Evolutionary conservation across 2,888 invertebrate genomes (phyloP).

Genomic region (Caenorhabditis virilis): DNA sequence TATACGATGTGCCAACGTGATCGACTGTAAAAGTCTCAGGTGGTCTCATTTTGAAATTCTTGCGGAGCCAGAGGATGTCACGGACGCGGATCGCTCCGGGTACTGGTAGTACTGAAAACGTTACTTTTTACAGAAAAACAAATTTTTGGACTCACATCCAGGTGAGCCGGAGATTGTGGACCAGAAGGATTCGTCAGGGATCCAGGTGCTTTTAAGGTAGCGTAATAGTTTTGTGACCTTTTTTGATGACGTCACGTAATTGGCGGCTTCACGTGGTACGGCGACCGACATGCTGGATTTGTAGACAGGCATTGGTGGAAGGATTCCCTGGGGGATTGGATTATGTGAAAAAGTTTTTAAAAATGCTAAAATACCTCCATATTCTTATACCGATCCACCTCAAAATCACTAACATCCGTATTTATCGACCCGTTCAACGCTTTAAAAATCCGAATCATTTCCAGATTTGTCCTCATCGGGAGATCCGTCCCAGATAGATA

Average conservation of each 20-base stretch:
- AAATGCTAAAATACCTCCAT: conserved; percentile 30
- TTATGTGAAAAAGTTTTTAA: background rate
- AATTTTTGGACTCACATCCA: conserved; percentile 15
- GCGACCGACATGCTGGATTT: conserved; percentile 53
- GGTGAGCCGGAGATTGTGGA: conserved; percentile 43
- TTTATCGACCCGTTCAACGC: conserved; percentile 51
- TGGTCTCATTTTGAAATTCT: conserved; percentile 29
- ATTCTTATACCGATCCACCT: conserved; percentile 40
- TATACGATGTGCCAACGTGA: conserved; percentile 39
- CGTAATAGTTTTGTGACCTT: conserved; percentile 31
- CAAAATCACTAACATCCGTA: conserved; percentile 39
- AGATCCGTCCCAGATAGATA: conserved; percentile 49
- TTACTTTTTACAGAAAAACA: no score
- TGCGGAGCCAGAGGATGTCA: conserved; percentile 42
- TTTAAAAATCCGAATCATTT: conserved; percentile 50
- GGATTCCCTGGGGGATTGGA: conserved; percentile 22
- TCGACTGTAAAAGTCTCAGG: conserved; percentile 33
- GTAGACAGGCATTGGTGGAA: conserved; percentile 47
- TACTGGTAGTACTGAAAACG: conserved; percentile 38
- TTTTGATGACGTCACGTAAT: conserved; percentile 28
- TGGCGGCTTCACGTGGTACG: conserved; percentile 40
- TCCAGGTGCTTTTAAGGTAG: conserved; percentile 41
- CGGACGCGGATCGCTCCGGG: conserved; percentile 40
- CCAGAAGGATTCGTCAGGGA: conserved; percentile 57
- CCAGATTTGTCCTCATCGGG: conserved; percentile 46